phyloP scores from a whole-genome alignment of 1,140 invertebrate species.

The Hycleus cichorii region DNA sequence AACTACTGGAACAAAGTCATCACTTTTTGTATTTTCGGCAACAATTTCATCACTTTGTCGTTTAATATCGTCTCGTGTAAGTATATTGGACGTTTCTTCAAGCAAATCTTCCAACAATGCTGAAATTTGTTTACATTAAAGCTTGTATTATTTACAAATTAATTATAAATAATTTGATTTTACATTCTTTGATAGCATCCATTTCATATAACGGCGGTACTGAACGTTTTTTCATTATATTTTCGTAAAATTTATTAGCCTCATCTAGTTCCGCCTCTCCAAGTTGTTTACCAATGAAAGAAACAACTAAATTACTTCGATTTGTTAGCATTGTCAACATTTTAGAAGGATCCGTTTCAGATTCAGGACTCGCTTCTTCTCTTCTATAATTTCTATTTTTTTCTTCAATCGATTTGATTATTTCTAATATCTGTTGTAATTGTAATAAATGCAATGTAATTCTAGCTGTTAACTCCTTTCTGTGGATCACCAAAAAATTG shows the following conservation, averaged over 20 bases:
- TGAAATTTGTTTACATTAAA: slow-evolving; percentile 6
- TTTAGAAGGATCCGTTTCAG: neutral
- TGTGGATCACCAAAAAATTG: neutral
- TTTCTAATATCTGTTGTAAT: neutral
- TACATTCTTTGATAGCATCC: slow-evolving; percentile 26
- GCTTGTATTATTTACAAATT: neutral
- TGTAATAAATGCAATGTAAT: neutral
- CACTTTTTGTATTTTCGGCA: slow-evolving; percentile 14
- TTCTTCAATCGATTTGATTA: neutral
- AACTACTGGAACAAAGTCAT: neutral
- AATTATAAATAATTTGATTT: neutral
- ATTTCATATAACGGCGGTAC: slow-evolving; percentile 7
- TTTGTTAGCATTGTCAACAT: slow-evolving; percentile 7
- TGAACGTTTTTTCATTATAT: slow-evolving; percentile 18
- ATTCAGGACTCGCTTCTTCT: neutral
- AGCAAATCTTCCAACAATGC: slow-evolving; percentile 31
- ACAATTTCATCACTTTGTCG: slow-evolving; percentile 34
- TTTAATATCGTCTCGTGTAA: slow-evolving; percentile 34
- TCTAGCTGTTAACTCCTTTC: neutral
- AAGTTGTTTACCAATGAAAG: neutral
- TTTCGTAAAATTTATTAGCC: slow-evolving; percentile 25
- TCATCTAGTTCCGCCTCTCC: neutral
- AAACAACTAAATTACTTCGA: neutral
- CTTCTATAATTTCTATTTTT: neutral
- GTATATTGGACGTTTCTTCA: slow-evolving; percentile 28